These are phyloP conservation scores for Nilaparvata lugens DNA, from an alignment of 1,140 invertebrate genomes.

Conservation along the genomic window DNA sequence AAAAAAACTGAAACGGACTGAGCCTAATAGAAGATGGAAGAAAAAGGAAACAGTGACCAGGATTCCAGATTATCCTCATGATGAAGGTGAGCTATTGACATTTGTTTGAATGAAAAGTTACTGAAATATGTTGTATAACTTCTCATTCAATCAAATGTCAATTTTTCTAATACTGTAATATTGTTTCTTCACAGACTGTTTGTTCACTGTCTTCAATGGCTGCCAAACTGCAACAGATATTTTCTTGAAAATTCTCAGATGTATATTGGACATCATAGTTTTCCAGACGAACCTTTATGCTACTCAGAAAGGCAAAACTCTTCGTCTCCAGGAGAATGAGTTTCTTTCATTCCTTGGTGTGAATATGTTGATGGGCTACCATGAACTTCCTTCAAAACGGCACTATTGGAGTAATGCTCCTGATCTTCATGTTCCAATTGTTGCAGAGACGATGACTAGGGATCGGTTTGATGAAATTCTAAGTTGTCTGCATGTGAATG, in stretches of 20 bases:
- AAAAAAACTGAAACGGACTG: too few species aligned
- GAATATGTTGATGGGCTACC: not conserved
- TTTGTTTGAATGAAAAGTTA: not conserved
- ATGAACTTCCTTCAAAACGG: not conserved
- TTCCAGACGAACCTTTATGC: not conserved
- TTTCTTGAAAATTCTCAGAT: not conserved
- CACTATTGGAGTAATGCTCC: not conserved
- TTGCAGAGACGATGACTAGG: not conserved
- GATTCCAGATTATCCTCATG: not conserved
- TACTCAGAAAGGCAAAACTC: not conserved
- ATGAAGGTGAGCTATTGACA: not conserved
- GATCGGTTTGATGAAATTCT: not conserved
- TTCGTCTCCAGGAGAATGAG: too few species aligned
- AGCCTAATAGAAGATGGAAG: not conserved
- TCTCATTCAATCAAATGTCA: not conserved
- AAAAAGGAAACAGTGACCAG: not conserved
- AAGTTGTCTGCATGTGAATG: too few species aligned
- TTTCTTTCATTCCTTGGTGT: not conserved
- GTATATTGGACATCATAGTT: not conserved
- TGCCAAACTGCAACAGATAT: not conserved
- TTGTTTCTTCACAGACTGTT: not conserved
- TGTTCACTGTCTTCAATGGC: not conserved
- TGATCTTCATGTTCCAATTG: not conserved
- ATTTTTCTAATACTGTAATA: not conserved
- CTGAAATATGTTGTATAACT: not conserved